Conservation (phyloP, 2,888 invertebrate genomes). For the Fissipunctia ypsillon region DNA sequence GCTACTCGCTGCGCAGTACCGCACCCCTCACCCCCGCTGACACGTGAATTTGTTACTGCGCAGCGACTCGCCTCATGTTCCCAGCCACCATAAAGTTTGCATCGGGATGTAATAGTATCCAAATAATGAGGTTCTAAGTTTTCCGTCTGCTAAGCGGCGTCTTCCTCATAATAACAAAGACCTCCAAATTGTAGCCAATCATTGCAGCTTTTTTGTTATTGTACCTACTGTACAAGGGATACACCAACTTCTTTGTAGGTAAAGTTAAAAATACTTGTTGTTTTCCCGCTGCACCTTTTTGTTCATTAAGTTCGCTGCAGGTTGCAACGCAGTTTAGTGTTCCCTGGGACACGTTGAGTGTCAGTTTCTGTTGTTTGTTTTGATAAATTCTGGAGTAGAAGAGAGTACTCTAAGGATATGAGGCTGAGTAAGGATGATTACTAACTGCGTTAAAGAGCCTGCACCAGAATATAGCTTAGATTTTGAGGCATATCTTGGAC, state of each 20-base stretch:
- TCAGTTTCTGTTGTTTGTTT: constrained; percentile 15
- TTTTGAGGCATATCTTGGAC: background rate
- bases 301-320: constrained; percentile 48
- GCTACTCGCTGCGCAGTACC: too few species aligned
- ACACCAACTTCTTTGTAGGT: constrained; percentile 26
- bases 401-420: background rate
- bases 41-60: too few species aligned
- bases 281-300: constrained; percentile 42
- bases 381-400: constrained; percentile 15
- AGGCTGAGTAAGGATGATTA: background rate
- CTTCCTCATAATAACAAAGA: too few species aligned
- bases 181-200: too few species aligned
- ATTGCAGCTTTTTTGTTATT: too few species aligned
- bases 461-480: background rate
- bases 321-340: constrained; percentile 38
- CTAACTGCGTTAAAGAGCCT: background rate
- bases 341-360: constrained; percentile 21
- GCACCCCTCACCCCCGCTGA: too few species aligned
- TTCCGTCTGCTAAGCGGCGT: too few species aligned
- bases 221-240: background rate
- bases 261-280: constrained; percentile 26
- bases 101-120: too few species aligned
- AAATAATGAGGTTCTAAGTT: too few species aligned
- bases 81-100: too few species aligned
- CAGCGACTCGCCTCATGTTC: too few species aligned